These are phyloP conservation scores for Entomobrya proxima DNA, from an alignment of 2,888 invertebrate genomes.

Conservation along the genomic window DNA sequence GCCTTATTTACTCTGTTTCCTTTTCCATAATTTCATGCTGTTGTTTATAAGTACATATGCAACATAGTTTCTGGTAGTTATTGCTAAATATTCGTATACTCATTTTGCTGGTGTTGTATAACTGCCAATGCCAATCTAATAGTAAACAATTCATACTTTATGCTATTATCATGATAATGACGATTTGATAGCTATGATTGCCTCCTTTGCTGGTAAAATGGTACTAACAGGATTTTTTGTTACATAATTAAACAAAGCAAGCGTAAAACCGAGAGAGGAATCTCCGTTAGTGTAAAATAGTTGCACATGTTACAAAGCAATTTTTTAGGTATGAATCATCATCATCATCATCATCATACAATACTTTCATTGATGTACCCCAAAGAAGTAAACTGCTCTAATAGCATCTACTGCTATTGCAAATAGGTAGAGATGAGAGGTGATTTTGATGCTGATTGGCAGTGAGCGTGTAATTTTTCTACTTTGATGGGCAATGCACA, in stretches of 20 bases:
- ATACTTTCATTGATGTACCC: constrained; percentile 30
- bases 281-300: not conserved
- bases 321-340: not conserved
- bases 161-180: not conserved
- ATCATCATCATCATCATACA: not conserved
- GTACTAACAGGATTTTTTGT: not conserved
- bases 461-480: not conserved
- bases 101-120: too few species aligned
- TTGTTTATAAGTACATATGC: not conserved
- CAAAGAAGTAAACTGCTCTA: not conserved
- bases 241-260: not conserved
- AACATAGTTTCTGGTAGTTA: too few species aligned
- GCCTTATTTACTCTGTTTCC: not conserved
- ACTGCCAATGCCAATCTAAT: too few species aligned
- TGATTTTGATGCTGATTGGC: not conserved
- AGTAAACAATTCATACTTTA: not conserved
- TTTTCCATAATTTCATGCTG: too few species aligned
- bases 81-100: too few species aligned
- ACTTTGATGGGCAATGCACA: not conserved
- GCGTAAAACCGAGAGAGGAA: not conserved
- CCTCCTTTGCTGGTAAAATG: not conserved
- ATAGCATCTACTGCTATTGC: not conserved
- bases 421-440: not conserved
- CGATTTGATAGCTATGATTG: not conserved
- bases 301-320: not conserved